Evolutionary conservation across 2,888 invertebrate genomes (phyloP), one percentile per base, ranked within the genome.

Genomic region (Sinotaia quadrata): DNA sequence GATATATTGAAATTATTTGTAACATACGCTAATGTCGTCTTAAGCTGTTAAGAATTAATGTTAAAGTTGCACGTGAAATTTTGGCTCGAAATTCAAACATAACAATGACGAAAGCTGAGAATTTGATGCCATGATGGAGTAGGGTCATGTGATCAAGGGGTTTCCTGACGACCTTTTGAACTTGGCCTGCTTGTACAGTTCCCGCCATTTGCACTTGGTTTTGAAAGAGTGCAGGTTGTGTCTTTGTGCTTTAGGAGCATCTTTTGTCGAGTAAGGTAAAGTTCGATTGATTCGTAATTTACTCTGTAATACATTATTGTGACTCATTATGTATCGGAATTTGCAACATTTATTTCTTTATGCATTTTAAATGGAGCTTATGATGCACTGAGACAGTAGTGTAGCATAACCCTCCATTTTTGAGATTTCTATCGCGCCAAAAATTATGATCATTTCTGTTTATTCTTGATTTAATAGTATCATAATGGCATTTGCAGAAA

Each of bases 81-180:
- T 77, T 69, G 69, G 72, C 67, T 73, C 72, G 61, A 76, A 75
- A 78, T 80, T 81, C 79, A 81, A 81, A 81, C 78, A 78, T 77
- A 79, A 80, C 81, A 80, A 79, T 80, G 78, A 81, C 78, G 77
- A 79, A 76, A 77, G 71, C 75, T 75, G 78, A 77, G 77, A 75
- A 76, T 78, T 78, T 78, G 79, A 78, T 78, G 77, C 80, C 81
- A 81, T 83, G 79, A 80, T 82, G 79, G 78, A 76, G 72, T 58
- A 65, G 69, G 80, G 81, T 85, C 84, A 84, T 80, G 81, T 84
- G 85, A 84, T 80, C 79, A 75, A 68, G 79, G 79, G 79, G 77
- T 81, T 78, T 80, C 76, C 80, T 79, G 62, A 62, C 76, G 80
- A 82, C 83, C 82, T 82, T 81, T 82, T 81, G 81, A 82, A 80